A percentile compares a stretch with the other conserved stretches of the same genome.
These are phyloP conservation scores for Nezara viridula DNA, from an alignment of 2,888 invertebrate species.

Conservation along the genomic window DNA sequence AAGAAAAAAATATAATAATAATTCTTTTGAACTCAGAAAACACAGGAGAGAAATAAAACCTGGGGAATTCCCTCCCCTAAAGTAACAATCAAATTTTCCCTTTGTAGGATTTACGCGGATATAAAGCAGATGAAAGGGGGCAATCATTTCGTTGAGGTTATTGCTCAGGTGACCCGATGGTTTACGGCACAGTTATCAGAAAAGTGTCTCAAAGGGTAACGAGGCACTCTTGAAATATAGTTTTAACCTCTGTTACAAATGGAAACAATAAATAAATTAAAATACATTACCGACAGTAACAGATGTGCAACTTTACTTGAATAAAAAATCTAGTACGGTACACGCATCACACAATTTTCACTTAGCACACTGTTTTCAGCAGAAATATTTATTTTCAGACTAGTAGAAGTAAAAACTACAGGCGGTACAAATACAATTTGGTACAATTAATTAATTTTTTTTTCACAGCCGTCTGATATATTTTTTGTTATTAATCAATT, in stretches of 20 bases:
- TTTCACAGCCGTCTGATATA: no score
- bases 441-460: no score
- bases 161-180: neutral
- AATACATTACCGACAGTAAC: neutral
- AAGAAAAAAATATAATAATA: neutral
- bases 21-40: neutral
- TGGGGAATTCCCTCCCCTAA: neutral
- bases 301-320: neutral
- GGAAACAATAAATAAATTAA: neutral
- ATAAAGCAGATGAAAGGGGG: conserved; percentile 27
- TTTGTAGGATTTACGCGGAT: conserved; percentile 27
- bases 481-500: no score
- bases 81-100: conserved; percentile 13
- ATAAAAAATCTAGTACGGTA: neutral
- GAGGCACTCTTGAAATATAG: neutral
- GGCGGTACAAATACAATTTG: no score
- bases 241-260: neutral
- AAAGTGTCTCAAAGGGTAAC: neutral
- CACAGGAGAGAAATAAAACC: neutral
- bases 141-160: neutral
- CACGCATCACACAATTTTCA: no score
- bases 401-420: no score
- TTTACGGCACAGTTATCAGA: neutral
- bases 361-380: no score
- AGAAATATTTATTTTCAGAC: no score